Evolutionary conservation across 2,797 vertebrate species (phyloP).

Genomic region (Macropodus opercularis): DNA sequence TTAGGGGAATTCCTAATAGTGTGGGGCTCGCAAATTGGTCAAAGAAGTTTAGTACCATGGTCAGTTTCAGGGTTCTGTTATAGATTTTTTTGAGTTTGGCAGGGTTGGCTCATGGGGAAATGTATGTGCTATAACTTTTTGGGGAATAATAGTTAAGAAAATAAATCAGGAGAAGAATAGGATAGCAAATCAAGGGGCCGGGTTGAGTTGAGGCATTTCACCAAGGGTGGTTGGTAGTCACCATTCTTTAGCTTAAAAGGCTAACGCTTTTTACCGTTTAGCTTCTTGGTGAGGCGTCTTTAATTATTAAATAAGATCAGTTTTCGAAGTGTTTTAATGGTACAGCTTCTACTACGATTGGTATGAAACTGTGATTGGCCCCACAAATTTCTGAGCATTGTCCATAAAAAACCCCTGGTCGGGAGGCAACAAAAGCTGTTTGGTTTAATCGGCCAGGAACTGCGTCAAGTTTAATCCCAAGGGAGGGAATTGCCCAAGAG

Average conservation of each 20-base stretch:
- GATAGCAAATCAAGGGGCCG: conserved; percentile 23
- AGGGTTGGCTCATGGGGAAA: fast-evolving
- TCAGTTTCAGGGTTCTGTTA: conserved; percentile 44
- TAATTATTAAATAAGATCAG: background rate
- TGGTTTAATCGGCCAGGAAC: conserved; percentile 54
- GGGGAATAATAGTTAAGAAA: fast-evolving
- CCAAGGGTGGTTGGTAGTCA: conserved; percentile 47
- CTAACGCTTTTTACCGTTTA: conserved; percentile 39
- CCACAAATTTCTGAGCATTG: conserved; percentile 58
- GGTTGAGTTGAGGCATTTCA: conserved; percentile 65
- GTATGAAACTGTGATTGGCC: conserved; percentile 65
- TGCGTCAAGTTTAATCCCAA: conserved; percentile 53
- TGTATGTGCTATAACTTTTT: background rate
- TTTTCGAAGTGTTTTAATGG: conserved; percentile 50
- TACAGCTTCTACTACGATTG: conserved; percentile 52
- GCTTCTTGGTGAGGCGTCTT: conserved; percentile 61
- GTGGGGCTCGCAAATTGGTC: conserved; percentile 53
- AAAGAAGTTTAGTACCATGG: conserved; percentile 58
- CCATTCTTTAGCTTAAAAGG: conserved; percentile 64
- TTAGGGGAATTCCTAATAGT: fast-evolving
- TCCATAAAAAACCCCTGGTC: fast-evolving
- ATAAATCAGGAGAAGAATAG: conserved; percentile 19
- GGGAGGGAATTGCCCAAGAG: background rate
- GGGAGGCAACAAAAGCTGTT: fast-evolving
- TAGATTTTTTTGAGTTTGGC: fast-evolving